A percentile compares a stretch with the other conserved stretches of the same genome.
phyloP scores from a whole-genome alignment of 2,888 invertebrate genomes.

The Stomorhina lunata region DNA sequence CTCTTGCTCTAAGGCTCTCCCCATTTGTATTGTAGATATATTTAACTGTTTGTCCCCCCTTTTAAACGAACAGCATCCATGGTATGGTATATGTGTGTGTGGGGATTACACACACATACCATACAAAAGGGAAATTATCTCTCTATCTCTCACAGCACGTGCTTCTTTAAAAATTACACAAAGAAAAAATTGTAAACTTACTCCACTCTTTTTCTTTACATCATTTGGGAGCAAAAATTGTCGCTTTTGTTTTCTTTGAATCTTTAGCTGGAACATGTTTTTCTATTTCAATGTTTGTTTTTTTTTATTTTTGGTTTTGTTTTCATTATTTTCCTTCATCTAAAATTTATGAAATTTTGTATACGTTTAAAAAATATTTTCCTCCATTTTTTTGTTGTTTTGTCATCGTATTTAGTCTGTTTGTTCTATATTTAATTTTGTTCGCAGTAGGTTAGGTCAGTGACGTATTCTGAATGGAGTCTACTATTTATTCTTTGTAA shows the following conservation, averaged over 20 bases:
- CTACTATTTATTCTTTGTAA: conserved; percentile 11
- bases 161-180: too few species aligned
- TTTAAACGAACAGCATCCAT: conserved; percentile 61
- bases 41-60: too few species aligned
- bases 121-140: conserved; percentile 54
- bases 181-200: too few species aligned
- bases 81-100: too few species aligned
- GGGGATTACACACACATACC: not conserved
- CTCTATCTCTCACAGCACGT: conserved; percentile 36
- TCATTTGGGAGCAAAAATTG: not conserved
- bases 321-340: conserved; percentile 16
- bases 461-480: conserved; percentile 58
- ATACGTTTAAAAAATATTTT: conserved; percentile 30
- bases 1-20: not conserved
- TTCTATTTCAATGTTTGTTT: not conserved
- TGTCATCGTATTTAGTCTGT: conserved; percentile 23
- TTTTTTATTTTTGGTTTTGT: not conserved
- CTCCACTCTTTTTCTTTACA: not conserved
- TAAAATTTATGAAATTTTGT: conserved; percentile 42
- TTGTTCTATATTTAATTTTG: conserved; percentile 63
- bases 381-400: conserved; percentile 26
- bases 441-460: conserved; percentile 67
- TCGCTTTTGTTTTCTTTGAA: not conserved
- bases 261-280: not conserved
- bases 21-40: too few species aligned